Base-by-base conservation (phyloP, 2,113 vertebrate genomes). In the Syngnathus floridae region DNA sequence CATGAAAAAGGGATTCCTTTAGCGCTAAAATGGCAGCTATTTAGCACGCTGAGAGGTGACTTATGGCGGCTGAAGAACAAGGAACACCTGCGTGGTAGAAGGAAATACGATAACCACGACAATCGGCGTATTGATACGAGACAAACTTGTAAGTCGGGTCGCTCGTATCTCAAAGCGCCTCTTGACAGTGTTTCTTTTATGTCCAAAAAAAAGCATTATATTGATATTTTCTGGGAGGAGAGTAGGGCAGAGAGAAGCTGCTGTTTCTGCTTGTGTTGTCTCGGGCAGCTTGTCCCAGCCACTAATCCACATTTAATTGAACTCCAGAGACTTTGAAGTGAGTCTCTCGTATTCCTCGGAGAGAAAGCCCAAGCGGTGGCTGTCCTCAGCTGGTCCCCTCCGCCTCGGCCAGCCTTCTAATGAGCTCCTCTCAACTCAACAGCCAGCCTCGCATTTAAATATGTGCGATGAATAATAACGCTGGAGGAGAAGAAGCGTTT, bases 231-330 rank as follows among this genome's bases (percentile, higher is more conserved):
- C 13, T 9, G n/a, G 48, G 48, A 51, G 19, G 17, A 51, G 48
- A 51, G 19, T 9, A 7, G 17, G 5, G 14, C 19, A 7, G 46
- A 19, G 6, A 19, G 19, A n/a, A 54, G 4, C 51, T 54, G 51
- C 51, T 12, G 51, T 21, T 12, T 4, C 48, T 49, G 9, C 51
- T 52, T 52, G 8, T 9, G 21, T 10, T 13, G 51, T 52, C 51
- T 52, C 10, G 51, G 51, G 61, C 71, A 73, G 77, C 74, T 77
- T 71, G 78, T 82, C 77, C 66, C 68, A 70, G 70, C 81, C 78
- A 73, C 90, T 97, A 97, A 98, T 98, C 96, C 95, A 91, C 90
- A 93, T 95, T 96, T 98, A 98, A 98, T 98, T 98, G 94, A 98
- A 94, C 95, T 96, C 95, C 87, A 90, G 95, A 96, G 95, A 94